Percentiles rank a stretch among this genome's conserved stretches.
Conservation (phyloP, 2,888 invertebrate species). For the Griposia aprilina region DNA sequence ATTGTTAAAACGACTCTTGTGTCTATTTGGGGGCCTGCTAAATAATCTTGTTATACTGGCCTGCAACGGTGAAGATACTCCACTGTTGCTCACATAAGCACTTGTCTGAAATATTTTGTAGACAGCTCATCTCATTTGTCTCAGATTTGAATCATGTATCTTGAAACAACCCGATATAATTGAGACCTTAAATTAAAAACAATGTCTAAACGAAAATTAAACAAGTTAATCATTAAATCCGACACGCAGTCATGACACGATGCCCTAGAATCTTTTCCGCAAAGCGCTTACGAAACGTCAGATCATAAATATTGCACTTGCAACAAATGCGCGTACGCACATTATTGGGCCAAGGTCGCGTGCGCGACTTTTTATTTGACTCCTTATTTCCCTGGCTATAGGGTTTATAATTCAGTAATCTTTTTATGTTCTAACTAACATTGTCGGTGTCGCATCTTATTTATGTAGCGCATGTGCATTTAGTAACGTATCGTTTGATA, state of each 20-base stretch:
- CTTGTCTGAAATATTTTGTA: neutral
- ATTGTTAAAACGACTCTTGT: no score
- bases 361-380: constrained; percentile 35
- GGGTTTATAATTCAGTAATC: constrained; percentile 58
- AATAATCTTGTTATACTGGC: neutral
- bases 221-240: constrained; percentile 51
- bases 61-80: neutral
- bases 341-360: constrained; percentile 84
- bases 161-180: constrained; percentile 18
- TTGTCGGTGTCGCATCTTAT: constrained; percentile 67
- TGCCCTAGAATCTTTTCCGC: constrained; percentile 82
- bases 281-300: constrained; percentile 74
- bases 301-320: constrained; percentile 76
- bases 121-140: neutral
- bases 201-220: constrained; percentile 43
- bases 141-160: constrained; percentile 11
- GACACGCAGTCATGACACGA: constrained; percentile 64
- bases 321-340: constrained; percentile 77
- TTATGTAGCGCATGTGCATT: constrained; percentile 65
- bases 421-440: constrained; percentile 46
- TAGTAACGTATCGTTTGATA: constrained; percentile 66
- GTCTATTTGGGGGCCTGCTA: no score
- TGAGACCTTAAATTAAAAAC: constrained; percentile 19
- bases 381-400: constrained; percentile 56
- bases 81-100: neutral